Conservation (phyloP, 2,113 vertebrate species). For the Perccottus glenii region DNA sequence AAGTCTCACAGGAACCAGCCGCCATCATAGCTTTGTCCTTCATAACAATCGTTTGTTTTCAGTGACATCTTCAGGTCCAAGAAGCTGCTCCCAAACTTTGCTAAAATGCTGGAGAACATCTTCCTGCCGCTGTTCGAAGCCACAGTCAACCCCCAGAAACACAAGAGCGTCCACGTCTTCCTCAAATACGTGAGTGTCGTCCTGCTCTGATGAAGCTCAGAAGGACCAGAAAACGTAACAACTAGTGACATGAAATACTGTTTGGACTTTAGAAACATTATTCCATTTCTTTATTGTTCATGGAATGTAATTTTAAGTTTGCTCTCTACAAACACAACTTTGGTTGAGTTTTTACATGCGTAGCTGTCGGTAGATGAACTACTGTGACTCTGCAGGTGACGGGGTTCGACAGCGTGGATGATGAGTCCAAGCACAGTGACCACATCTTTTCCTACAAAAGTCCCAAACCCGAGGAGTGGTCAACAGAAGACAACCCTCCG, state of each 20-base stretch:
- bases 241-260: too few species aligned
- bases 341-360: too few species aligned
- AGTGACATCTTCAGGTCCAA: slow-evolving; percentile 96
- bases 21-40: too few species aligned
- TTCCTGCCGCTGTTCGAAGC: slow-evolving; percentile 96
- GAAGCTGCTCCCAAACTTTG: slow-evolving; percentile 88
- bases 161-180: slow-evolving; percentile 89
- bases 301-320: too few species aligned
- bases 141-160: slow-evolving; percentile 91
- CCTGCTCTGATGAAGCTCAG: too few species aligned
- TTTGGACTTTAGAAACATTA: too few species aligned
- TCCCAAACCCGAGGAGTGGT: slow-evolving; percentile 92
- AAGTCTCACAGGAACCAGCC: too few species aligned
- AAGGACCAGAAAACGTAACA: too few species aligned
- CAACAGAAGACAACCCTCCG: slow-evolving; percentile 89
- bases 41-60: slow-evolving; percentile 18
- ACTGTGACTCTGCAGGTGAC: slow-evolving; percentile 83
- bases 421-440: slow-evolving; percentile 97
- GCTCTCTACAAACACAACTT: neutral
- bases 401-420: slow-evolving; percentile 97
- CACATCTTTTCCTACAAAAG: slow-evolving; percentile 97
- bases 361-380: neutral
- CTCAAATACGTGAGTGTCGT: slow-evolving; percentile 93
- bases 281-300: too few species aligned
- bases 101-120: slow-evolving; percentile 96